These are phyloP conservation scores for silkworm (Bombyx mori) DNA, from an alignment of 1,140 invertebrate species.

Conservation along the genomic window DNA sequence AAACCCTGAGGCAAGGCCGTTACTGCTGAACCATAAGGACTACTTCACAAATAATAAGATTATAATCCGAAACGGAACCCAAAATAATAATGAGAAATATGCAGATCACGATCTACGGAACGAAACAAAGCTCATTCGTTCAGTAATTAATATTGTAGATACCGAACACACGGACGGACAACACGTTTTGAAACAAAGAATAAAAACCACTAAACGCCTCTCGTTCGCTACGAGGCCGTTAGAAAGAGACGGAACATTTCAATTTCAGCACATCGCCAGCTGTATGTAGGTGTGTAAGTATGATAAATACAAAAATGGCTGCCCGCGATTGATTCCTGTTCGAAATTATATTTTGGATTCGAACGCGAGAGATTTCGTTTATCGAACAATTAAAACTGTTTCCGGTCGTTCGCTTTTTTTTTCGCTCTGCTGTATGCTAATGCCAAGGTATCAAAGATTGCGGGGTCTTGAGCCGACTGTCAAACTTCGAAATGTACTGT, in stretches of 20 bases:
- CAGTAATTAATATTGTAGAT: conserved; percentile 59
- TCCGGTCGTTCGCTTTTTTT: neutral
- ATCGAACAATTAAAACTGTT: conserved; percentile 26
- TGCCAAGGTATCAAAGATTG: too few species aligned
- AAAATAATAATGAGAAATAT: conserved; percentile 19
- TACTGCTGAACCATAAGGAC: too few species aligned
- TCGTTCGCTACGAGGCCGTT: conserved; percentile 17
- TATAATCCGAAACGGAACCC: conserved; percentile 11
- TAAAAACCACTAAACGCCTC: conserved; percentile 24
- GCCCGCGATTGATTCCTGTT: conserved; percentile 19
- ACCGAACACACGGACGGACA: conserved; percentile 42
- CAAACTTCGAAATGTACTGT: too few species aligned
- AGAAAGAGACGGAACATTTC: conserved; percentile 29
- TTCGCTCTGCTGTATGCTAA: too few species aligned
- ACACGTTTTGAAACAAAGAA: conserved; percentile 42
- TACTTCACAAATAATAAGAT: too few species aligned
- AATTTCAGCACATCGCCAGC: conserved; percentile 38
- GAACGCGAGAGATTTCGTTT: conserved; percentile 4
- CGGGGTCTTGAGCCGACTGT: too few species aligned
- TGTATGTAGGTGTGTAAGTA: conserved; percentile 29
- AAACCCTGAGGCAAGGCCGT: too few species aligned
- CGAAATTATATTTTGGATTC: conserved; percentile 10
- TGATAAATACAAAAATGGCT: conserved; percentile 52
- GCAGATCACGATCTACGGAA: conserved; percentile 35
- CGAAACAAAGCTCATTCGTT: conserved; percentile 52